Evolutionary conservation across 2,797 vertebrate species (phyloP).

Genomic region (Aldrovandia affinis): DNA sequence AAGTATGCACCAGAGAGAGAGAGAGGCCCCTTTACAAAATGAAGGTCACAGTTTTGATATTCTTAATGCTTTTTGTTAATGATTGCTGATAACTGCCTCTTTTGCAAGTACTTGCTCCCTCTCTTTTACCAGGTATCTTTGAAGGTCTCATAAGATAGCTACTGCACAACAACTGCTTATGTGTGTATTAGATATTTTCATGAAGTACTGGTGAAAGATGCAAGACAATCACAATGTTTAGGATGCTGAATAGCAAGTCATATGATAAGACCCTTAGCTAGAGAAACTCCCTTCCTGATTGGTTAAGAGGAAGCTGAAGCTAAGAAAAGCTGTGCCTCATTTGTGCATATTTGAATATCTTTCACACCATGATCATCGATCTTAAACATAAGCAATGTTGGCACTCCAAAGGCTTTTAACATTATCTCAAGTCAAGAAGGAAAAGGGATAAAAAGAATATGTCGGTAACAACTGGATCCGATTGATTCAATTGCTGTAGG

Average conservation of each 20-base stretch:
- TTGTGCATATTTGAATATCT: constrained; percentile 1
- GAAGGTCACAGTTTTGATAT: constrained; percentile 32
- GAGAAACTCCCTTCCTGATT: constrained; percentile 24
- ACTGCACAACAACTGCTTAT: constrained; percentile 38
- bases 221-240: constrained; percentile 41
- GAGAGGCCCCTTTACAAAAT: constrained; percentile 28
- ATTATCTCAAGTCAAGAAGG: not conserved
- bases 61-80: not conserved
- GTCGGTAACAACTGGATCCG: not conserved
- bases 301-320: constrained; percentile 36
- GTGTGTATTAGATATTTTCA: constrained; percentile 41
- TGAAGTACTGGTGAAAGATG: not conserved
- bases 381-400: not conserved
- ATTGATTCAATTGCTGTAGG: too few species aligned
- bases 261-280: constrained; percentile 14
- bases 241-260: constrained; percentile 21
- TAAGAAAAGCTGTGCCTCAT: constrained; percentile 32
- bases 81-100: not conserved
- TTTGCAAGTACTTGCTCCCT: not conserved
- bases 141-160: constrained; percentile 20
- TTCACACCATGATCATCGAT: not conserved
- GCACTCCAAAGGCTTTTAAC: too few species aligned
- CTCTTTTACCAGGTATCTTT: not conserved
- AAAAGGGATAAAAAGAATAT: not conserved
- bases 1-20: constrained; percentile 34